Conservation (phyloP, 2,113 vertebrate genomes). For the Noturus placidus region DNA sequence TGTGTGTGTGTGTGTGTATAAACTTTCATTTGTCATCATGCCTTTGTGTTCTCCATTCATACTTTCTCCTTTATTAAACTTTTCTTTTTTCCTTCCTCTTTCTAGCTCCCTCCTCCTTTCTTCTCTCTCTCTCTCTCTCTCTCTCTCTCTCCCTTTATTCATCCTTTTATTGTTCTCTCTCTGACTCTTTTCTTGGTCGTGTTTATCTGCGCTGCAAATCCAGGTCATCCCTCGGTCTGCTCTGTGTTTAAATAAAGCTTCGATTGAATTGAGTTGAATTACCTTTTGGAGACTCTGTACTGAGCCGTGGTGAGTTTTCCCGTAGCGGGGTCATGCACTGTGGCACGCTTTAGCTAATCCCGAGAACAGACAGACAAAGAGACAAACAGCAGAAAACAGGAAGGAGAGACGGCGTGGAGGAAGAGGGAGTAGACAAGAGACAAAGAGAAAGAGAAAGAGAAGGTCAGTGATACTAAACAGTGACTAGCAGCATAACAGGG, state of each 20-base stretch:
- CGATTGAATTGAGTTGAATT: constrained; percentile 66
- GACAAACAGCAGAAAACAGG: constrained; percentile 31
- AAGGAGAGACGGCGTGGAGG: constrained; percentile 13
- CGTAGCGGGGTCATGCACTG: constrained; percentile 96
- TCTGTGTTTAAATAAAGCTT: background rate
- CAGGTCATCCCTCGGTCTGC: constrained; percentile 78
- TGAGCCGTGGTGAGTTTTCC: constrained; percentile 94
- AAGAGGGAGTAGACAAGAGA: constrained; percentile 9
- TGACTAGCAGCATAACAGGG: constrained; percentile 38
- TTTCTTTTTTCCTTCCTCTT: background rate
- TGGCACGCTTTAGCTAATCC: constrained; percentile 94
- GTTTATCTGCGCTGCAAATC: background rate
- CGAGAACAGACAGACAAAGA: constrained; percentile 44
- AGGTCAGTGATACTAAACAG: constrained; percentile 55
- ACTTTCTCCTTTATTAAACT: background rate
- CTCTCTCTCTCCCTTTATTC: too few species aligned
- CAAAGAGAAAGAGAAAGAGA: constrained; percentile 55
- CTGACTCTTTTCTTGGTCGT: background rate
- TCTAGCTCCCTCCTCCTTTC: too few species aligned
- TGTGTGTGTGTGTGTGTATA: background rate
- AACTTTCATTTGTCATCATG: background rate
- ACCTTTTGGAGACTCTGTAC: constrained; percentile 99
- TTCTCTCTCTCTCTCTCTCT: background rate
- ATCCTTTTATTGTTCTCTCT: background rate
- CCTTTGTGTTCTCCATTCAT: background rate